phyloP scores from a whole-genome alignment of 2,797 vertebrate species.

The Phalanger gymnotis region DNA sequence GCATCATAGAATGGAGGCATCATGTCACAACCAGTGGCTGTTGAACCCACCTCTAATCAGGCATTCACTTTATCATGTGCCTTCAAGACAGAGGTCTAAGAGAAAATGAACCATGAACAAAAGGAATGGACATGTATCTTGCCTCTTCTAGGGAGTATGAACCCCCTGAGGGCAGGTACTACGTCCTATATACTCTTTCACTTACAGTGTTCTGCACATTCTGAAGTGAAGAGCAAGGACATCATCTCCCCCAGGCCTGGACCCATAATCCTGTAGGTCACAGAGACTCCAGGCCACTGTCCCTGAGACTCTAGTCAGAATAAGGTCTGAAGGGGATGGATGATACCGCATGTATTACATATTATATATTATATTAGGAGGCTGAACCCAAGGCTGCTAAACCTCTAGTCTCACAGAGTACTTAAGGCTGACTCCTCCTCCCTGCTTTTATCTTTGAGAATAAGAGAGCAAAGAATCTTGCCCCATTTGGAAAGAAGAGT shows the following conservation, averaged over 20 bases:
- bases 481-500: neutral
- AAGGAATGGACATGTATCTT: neutral
- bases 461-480: neutral
- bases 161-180: neutral
- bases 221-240: neutral
- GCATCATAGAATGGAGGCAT: neutral
- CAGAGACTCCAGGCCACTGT: neutral
- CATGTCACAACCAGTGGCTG: neutral
- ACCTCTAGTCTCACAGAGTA: neutral
- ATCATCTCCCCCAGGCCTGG: neutral
- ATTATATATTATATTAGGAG: neutral
- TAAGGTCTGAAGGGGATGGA: too few relatives aligned
- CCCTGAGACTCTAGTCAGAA: neutral
- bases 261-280: neutral
- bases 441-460: neutral
- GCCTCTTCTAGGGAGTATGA: neutral
- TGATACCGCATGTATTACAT: neutral
- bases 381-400: neutral
- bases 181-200: neutral
- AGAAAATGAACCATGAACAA: neutral
- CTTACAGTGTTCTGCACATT: neutral
- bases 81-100: neutral
- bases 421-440: neutral
- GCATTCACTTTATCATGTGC: neutral
- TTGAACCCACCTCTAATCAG: neutral